Percentiles rank a stretch among this genome's conserved stretches.
These are phyloP conservation scores for Antheraea yamamai DNA, from an alignment of 2,888 invertebrate genomes.

Conservation along the genomic window DNA sequence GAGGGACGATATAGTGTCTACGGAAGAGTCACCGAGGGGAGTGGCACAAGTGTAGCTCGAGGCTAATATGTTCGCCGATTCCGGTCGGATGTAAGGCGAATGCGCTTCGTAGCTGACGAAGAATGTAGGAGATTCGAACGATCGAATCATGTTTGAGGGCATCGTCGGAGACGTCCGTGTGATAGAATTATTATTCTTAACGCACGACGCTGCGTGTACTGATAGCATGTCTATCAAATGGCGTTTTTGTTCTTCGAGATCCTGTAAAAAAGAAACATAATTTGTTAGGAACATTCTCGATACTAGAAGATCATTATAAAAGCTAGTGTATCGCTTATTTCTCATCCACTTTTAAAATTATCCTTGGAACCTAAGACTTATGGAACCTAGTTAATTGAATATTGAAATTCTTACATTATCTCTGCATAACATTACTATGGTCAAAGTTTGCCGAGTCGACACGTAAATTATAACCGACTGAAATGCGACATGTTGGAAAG, in stretches of 20 bases:
- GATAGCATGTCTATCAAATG: constrained; percentile 90
- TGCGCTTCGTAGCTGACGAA: constrained; percentile 69
- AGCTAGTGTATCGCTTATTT: too few species aligned
- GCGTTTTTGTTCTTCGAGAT: constrained; percentile 89
- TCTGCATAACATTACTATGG: too few species aligned
- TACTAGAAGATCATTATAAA: background rate
- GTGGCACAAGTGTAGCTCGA: constrained; percentile 75
- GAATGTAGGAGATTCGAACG: constrained; percentile 76
- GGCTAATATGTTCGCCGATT: constrained; percentile 77
- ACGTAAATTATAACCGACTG: too few species aligned
- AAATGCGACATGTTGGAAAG: too few species aligned
- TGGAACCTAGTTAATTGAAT: background rate
- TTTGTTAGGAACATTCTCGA: background rate
- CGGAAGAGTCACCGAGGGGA: constrained; percentile 65
- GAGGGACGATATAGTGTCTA: constrained; percentile 68
- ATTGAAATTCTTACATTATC: too few species aligned
- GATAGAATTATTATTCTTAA: constrained; percentile 74
- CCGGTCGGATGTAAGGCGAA: constrained; percentile 78
- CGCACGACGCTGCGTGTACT: constrained; percentile 87
- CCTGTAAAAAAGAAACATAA: constrained; percentile 69
- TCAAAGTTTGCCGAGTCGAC: too few species aligned
- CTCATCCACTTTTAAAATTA: background rate
- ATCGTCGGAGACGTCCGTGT: constrained; percentile 68
- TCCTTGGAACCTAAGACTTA: background rate
- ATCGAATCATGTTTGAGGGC: constrained; percentile 69